phyloP scores from a whole-genome alignment of 2,888 invertebrate species.

The Drosophila falleni region DNA sequence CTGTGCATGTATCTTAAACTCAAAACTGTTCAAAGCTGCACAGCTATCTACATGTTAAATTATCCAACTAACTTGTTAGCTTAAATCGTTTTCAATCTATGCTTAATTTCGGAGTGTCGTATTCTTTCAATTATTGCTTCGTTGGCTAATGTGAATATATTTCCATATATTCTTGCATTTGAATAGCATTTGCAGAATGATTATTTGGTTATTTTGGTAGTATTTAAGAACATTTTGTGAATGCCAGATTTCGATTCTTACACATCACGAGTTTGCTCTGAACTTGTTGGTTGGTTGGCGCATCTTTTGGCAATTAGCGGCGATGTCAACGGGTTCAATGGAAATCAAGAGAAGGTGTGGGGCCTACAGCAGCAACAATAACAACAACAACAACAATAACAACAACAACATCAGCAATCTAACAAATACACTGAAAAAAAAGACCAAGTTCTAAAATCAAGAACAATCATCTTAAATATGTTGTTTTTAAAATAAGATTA shows the following conservation, averaged over 20 bases:
- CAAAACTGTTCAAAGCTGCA: neutral
- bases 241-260: conserved; percentile 50
- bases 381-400: neutral
- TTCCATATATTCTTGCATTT: neutral
- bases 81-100: conserved; percentile 7
- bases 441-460: too few relatives aligned
- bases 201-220: conserved; percentile 1
- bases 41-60: neutral
- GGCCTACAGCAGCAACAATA: conserved; percentile 33
- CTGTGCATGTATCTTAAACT: conserved; percentile 3
- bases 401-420: too few relatives aligned
- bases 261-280: conserved; percentile 70
- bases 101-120: conserved; percentile 4
- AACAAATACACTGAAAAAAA: too few relatives aligned
- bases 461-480: too few relatives aligned
- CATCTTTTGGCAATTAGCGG: conserved; percentile 74
- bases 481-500: too few relatives aligned
- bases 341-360: conserved; percentile 70
- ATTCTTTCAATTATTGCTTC: conserved; percentile 1
- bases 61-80: neutral
- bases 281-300: conserved; percentile 54
- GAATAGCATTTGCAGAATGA: conserved; percentile 1
- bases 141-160: neutral
- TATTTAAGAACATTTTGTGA: conserved; percentile 18
- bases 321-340: conserved; percentile 77